Conservation (phyloP, 2,888 invertebrate genomes). For the Eristalinus aeneus region DNA sequence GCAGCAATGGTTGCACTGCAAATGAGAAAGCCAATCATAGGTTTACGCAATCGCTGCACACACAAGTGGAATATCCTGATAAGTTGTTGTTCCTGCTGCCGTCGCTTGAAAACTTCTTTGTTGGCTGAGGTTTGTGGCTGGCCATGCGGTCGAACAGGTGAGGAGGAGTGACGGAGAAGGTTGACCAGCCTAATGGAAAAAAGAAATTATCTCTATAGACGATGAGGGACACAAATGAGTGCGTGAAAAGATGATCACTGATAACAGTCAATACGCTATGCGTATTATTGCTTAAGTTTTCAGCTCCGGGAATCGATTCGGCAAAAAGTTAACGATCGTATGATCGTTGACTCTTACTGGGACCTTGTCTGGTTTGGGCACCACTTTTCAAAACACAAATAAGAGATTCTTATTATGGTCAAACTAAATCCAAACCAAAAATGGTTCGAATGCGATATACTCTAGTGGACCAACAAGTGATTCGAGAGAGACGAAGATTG, state of each 20-base stretch:
- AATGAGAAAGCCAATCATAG: constrained; percentile 66
- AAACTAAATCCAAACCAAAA: no score
- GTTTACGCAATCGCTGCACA: constrained; percentile 58
- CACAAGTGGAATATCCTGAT: constrained; percentile 64
- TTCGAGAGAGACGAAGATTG: no score
- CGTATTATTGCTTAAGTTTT: no score
- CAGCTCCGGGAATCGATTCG: no score
- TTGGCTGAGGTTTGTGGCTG: neutral
- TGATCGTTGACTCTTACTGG: no score
- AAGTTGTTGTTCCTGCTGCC: neutral
- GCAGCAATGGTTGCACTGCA: constrained; percentile 35
- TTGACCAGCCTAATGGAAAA: neutral
- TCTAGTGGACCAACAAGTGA: no score
- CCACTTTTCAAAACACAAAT: no score
- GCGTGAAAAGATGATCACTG: neutral
- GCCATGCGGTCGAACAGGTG: neutral
- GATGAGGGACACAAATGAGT: neutral
- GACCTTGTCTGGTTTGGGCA: no score
- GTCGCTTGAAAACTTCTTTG: constrained; percentile 14
- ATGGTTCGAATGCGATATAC: no score
- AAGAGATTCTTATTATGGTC: no score
- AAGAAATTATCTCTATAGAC: neutral
- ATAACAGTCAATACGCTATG: no score
- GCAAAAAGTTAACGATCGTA: no score
- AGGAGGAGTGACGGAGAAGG: neutral